A percentile compares a stretch with the other conserved stretches of the same genome.
These are phyloP conservation scores for Ploceus nigricollis DNA, from an alignment of 2,113 vertebrate genomes.

Conservation along the genomic window DNA sequence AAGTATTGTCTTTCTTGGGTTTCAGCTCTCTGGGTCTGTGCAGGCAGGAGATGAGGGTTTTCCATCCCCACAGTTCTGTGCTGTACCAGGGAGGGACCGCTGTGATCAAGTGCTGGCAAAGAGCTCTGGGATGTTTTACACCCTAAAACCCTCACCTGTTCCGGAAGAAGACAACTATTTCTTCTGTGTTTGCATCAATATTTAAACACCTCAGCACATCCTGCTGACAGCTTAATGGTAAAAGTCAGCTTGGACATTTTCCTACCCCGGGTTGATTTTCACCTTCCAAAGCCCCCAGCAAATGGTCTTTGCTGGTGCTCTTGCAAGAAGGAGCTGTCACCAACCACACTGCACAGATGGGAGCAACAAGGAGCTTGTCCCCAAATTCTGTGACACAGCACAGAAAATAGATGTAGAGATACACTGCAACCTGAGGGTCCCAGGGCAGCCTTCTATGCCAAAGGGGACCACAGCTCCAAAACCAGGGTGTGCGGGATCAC, in stretches of 20 bases:
- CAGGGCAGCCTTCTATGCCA: background rate
- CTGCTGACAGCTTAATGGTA: background rate
- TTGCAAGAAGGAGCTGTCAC: background rate
- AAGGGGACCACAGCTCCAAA: background rate
- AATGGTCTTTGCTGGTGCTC: background rate
- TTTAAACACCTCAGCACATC: conserved; percentile 8
- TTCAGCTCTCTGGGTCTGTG: background rate
- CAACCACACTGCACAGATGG: background rate
- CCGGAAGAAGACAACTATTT: background rate
- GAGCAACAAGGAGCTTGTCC: background rate
- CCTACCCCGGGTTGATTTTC: background rate
- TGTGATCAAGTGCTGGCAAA: background rate
- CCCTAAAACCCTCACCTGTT: background rate
- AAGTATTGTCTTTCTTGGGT: background rate
- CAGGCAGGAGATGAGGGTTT: background rate
- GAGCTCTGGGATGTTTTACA: background rate
- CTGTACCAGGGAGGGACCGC: background rate
- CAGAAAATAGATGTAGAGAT: background rate
- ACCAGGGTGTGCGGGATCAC: accelerated
- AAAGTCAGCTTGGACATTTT: background rate
- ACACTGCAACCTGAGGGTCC: background rate
- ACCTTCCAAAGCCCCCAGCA: background rate
- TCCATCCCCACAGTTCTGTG: background rate
- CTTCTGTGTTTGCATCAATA: conserved; percentile 19
- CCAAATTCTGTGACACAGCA: background rate